Base-by-base conservation (phyloP, 2,888 invertebrate genomes). In the Crossocerus cetratus region DNA sequence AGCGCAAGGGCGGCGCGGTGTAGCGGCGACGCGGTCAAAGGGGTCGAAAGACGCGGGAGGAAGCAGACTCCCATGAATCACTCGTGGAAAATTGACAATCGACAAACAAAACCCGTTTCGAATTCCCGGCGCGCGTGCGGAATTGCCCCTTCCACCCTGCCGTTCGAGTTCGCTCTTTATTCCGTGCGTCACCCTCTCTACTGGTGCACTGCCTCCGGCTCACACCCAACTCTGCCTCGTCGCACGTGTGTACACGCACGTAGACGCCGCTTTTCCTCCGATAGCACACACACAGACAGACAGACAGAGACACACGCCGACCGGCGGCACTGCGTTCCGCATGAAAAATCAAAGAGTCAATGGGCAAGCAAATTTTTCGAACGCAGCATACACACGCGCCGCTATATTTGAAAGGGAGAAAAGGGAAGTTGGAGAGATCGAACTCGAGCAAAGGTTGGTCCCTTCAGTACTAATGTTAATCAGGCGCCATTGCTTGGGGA, bases 91-190 rank as follows among this genome's bases (percentile, higher is more conserved):
- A 79, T 81, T 72, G 79, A 79, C 79, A 76, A 76, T 74, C 63
- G 77, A 69, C 81, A 77, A 81, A 79, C 74, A 79, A 75, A 76
- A 75, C 57, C 73, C 62, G 69, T 69, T 69, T 67, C 43, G 55
- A 76, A 72, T 69, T 75, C 72, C 72, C 63, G 42, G 44, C 42
- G 70, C 61, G 63, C 44, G 16, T 16, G 57, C 22, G 13, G 69
- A 55, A 68, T 54, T 57, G 45, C 68, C 59, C 44, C 43, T 66
- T 18, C 67, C 49, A 14, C 16, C 67, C 44, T 5, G 14, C 16
- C 49, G 21, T 21, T 21, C 68, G 8, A n/a, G n/a, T 16, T 49
- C 69, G 43, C 63, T 57, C 67, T 73, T 77, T 61, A 42, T 65
- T 53, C 61, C 57, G 11, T 64, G 18, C 58, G 44, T 56, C 42